Base-by-base conservation (phyloP, 2,888 invertebrate species). In the Agyllia agylla region DNA sequence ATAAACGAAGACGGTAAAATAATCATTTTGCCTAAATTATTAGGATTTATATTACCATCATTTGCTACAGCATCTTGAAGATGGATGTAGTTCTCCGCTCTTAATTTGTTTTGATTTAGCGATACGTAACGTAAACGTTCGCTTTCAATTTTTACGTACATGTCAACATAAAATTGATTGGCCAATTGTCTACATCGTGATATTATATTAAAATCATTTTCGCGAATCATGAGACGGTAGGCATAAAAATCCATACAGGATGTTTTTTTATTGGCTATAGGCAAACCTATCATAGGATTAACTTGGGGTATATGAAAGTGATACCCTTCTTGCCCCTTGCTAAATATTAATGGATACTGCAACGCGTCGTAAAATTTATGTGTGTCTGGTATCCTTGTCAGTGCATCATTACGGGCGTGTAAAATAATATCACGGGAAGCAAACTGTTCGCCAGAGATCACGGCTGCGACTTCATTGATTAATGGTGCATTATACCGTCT, bases 401-500 rank as follows among this genome's bases (percentile, higher is more conserved):
- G 84, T 75, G 17, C 24, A 80, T 82, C 86, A 85, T 86, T 84
- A 20, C 49, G 88, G 73, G 87, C 81, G 35, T 85, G 85, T 33
- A 89, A 49, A 81, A 89, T 88, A 49, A 89, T 88, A 64, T 89
- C 89, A 27, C 89, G 86, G 42, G 83, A 83, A n/a, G 86, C 81
- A 80, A 83, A 83, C 73, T 85, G 57, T 87, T 85, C 89, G 30
- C 85, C 75, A 57, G 75, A 80, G 31, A 88, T 73, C 33, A 89
- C 85, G 78, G 87, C 87, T 64, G 90, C 91, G 73, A 89, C 49
- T 90, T 90, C 89, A 30, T 89, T 89, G 79, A 86, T 89, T 49
- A 81, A 82, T 33, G 91, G 92, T 8, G 91, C 83, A 75, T 83
- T 75, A 30, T 38, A 83, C 11, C 91, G 90, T 77, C 94, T 78